Conservation (phyloP, 2,888 invertebrate species). For the Agrotis exclamationis region DNA sequence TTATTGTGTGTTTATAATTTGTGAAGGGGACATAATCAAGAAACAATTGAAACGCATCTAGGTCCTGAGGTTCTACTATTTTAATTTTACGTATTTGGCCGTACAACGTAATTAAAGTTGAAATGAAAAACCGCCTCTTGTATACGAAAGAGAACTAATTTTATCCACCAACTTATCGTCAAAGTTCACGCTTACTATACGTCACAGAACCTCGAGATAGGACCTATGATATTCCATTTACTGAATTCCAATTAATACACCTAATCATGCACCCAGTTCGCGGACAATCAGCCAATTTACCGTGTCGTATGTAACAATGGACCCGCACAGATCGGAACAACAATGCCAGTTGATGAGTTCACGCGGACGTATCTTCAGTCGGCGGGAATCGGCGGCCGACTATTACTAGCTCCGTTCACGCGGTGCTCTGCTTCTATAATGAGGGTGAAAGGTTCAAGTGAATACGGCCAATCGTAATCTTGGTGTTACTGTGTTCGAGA, state of each 20-base stretch:
- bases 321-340: constrained; percentile 33
- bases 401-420: constrained; percentile 47
- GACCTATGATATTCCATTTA: too few species aligned
- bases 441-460: background rate
- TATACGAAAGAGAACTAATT: too few species aligned
- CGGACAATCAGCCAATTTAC: background rate
- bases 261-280: background rate
- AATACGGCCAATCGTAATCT: constrained; percentile 5
- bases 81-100: too few species aligned
- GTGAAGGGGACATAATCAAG: too few species aligned
- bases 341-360: constrained; percentile 66
- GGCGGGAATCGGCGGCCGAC: constrained; percentile 24
- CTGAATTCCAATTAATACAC: background rate
- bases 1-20: too few species aligned
- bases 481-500: background rate
- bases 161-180: too few species aligned
- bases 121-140: too few species aligned
- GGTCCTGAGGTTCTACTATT: too few species aligned
- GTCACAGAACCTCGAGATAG: too few species aligned
- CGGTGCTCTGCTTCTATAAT: constrained; percentile 16
- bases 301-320: constrained; percentile 36
- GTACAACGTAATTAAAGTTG: too few species aligned
- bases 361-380: constrained; percentile 50
- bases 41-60: too few species aligned
- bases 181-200: too few species aligned